Percentiles rank a stretch among this genome's conserved stretches.
Evolutionary conservation across 2,113 vertebrate genomes (phyloP).

Genomic region (Harpagus bidentatus): DNA sequence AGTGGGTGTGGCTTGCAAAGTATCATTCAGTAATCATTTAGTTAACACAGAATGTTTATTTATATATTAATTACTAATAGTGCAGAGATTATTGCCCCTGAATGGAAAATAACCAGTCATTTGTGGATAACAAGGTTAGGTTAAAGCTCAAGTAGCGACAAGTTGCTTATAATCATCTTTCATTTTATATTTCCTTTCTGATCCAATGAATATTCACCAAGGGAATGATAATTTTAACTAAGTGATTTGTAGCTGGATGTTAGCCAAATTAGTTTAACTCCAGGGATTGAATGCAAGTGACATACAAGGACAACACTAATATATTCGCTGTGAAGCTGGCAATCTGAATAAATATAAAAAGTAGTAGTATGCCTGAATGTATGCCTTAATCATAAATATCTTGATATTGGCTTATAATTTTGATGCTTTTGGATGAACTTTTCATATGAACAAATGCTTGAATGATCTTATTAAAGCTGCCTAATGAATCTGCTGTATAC

Average conservation of each 20-base stretch:
- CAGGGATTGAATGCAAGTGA: conserved; percentile 39
- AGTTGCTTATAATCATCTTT: conserved; percentile 40
- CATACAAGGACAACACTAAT: conserved; percentile 60
- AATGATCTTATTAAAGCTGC: conserved; percentile 34
- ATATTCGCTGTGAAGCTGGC: conserved; percentile 26
- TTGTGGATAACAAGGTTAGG: conserved; percentile 6
- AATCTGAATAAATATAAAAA: conserved; percentile 47
- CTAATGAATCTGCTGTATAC: conserved; percentile 31
- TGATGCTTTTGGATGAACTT: conserved; percentile 47
- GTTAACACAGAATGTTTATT: neutral
- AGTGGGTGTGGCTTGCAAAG: neutral
- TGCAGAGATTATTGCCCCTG: neutral
- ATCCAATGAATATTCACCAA: conserved; percentile 67
- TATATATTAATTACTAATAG: neutral
- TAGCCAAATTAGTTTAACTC: conserved; percentile 65
- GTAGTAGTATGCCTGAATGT: neutral
- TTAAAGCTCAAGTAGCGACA: conserved; percentile 52
- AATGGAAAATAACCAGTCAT: neutral
- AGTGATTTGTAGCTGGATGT: conserved; percentile 61
- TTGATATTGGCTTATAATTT: conserved; percentile 33
- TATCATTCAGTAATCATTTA: neutral
- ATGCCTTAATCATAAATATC: conserved; percentile 24
- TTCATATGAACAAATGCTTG: conserved; percentile 40
- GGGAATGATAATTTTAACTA: conserved; percentile 62
- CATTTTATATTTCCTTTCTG: conserved; percentile 49